Evolutionary conservation across 2,113 vertebrate genomes (phyloP), one percentile per base, ranked within the genome.

Genomic region (Xenopus tropicalis): DNA sequence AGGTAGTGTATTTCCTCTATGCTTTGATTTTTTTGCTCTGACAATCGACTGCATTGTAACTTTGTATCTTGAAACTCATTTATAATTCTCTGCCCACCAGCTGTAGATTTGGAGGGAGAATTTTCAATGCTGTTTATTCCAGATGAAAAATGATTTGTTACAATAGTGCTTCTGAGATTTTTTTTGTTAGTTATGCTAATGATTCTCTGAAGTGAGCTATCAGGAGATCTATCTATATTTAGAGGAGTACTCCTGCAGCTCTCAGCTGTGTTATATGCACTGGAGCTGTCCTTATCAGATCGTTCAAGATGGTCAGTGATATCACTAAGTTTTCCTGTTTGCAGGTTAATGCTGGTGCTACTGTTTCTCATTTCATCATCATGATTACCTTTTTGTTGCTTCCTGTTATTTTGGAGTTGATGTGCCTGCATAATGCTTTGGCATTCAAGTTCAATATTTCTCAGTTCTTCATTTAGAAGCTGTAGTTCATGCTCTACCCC

Each of bases 381-480:
- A 19, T 92, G 92, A 84, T 88, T 83, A 52, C 90, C 88, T 44
- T 86, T 89, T 0, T 91, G 91, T n/a, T 91, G 88, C 66, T 91
- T 87, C 71, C 88, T 91, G 63, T 87, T 87, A 77, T 93, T 93
- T 61, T 92, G 90, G 23, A 94, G 92, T 77, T 85, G 88, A 78
- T 99, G 96, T 44, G 95, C 94, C 80, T 96, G 92, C 95, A 98
- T 98, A 85, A 99, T 98, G 75, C 90, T 98, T 84, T 98, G 96
- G 85, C 97, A 99, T 77, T 98, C 96, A 0, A 97, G 90, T 81
- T 99, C 94, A 78, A 98, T 98, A 79, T 88, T 99, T 77, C 94
- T 91, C 42, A 99, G 89, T 77, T 99, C 97, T 72, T 98, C 95
- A 3, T 97, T 99, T 67, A 99, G 94, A 83, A 99, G 81, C 43